Conservation (phyloP, 2,797 vertebrate species). For the Percopsis omiscomaycus region DNA sequence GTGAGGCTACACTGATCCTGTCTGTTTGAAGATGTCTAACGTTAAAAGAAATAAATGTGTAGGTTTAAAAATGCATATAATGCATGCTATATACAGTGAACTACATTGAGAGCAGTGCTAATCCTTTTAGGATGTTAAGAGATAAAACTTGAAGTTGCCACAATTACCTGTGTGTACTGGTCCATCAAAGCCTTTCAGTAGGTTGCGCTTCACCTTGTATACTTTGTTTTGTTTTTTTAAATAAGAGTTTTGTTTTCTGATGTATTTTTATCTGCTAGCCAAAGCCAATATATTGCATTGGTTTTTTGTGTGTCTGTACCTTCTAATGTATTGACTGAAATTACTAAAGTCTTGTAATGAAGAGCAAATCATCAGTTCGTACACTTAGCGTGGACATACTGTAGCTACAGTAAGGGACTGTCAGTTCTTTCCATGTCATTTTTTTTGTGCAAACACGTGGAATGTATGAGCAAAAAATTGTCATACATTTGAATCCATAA, state of each 20-base stretch:
- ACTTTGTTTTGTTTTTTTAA: slow-evolving; percentile 48
- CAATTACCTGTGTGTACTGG: slow-evolving; percentile 14
- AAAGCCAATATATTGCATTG: slow-evolving; percentile 43
- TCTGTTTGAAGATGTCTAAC: too few species aligned
- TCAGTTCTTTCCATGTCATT: too few species aligned
- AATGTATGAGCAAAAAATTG: too few species aligned
- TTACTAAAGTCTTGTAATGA: neutral
- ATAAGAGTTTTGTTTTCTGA: slow-evolving; percentile 40
- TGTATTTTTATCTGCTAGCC: slow-evolving; percentile 49
- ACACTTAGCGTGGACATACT: too few species aligned
- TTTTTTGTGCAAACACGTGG: too few species aligned
- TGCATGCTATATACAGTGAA: neutral
- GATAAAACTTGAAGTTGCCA: slow-evolving; percentile 53
- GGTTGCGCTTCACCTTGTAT: slow-evolving; percentile 42
- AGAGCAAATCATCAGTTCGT: too few species aligned
- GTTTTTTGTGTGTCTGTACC: slow-evolving; percentile 31
- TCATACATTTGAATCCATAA: too few species aligned
- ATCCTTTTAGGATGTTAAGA: slow-evolving; percentile 23
- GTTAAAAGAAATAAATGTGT: too few species aligned
- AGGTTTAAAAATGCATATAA: too few species aligned
- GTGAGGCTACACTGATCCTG: neutral
- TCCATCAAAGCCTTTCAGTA: slow-evolving; percentile 51
- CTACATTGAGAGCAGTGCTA: slow-evolving; percentile 1
- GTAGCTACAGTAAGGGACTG: too few species aligned
- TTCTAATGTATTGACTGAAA: slow-evolving; percentile 24